phyloP scores from a whole-genome alignment of 2,797 vertebrate species.

The Jordanella pulchra region DNA sequence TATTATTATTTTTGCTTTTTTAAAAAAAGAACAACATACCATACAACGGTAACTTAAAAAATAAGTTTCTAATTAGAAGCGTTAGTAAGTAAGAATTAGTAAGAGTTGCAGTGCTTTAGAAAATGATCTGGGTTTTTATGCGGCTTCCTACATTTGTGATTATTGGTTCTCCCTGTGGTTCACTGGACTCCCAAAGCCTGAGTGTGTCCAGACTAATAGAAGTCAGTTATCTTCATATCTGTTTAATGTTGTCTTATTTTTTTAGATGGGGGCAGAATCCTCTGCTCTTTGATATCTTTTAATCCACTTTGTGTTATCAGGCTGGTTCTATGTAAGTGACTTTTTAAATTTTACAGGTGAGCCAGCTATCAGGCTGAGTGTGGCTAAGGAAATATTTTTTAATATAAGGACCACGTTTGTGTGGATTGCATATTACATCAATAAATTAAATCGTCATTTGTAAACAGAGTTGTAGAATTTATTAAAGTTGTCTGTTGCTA shows the following conservation, averaged over 20 bases:
- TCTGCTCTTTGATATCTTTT: not conserved
- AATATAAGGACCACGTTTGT: not conserved
- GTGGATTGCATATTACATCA: not conserved
- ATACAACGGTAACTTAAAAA: not conserved
- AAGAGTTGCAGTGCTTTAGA: not conserved
- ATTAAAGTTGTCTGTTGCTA: not conserved
- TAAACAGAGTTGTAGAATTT: not conserved
- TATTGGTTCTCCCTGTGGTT: not conserved
- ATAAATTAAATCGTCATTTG: not conserved
- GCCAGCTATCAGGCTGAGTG: not conserved
- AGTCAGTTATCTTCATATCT: not conserved
- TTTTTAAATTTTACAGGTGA: not conserved
- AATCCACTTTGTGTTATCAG: not conserved
- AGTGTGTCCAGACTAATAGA: not conserved
- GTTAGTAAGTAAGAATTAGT: too few species aligned
- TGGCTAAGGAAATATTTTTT: not conserved
- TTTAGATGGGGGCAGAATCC: not conserved
- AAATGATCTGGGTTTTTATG: too few species aligned
- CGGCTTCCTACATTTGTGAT: not conserved
- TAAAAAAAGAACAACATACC: not conserved
- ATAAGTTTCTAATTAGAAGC: too few species aligned
- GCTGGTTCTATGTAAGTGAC: not conserved
- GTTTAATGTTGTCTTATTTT: not conserved
- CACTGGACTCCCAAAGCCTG: not conserved
- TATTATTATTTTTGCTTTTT: slow-evolving; percentile 1